Evolutionary conservation across 1,140 invertebrate species (phyloP), one percentile per base, ranked within the genome.

Genomic region (Drosophila ironensis): DNA sequence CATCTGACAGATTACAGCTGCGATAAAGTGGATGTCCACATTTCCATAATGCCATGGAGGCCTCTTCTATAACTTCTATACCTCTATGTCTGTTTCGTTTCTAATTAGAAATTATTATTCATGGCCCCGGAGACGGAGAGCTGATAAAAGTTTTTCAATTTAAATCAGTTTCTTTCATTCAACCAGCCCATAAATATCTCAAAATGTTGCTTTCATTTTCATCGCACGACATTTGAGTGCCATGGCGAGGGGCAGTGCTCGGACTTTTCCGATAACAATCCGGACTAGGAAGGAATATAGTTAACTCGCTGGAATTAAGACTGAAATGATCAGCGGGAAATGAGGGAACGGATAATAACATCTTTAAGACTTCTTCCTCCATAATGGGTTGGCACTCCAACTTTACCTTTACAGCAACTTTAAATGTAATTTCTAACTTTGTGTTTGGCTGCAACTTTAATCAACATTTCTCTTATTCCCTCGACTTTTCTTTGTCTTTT

Each of bases 1-100:
- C 59, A 28, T 19, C 73, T 86, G 80, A 86, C 75, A 86, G 80
- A 86, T 86, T 86, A 86, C 80, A 86, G 80, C 80, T 75, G 80
- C 80, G 80, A 84, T 84, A 86, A 77, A 75, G 69, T 48, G 42
- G 28, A 27, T 24, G 4, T 37, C 27, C 33, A 35, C 47, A 57
- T 51, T 30, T 30, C 24, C 11, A 20, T n/a, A n/a, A n/a, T n/a
- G n/a, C n/a, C n/a, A n/a, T n/a, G n/a, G n/a, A n/a, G n/a, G n/a
- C n/a, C n/a, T n/a, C n/a, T n/a, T n/a, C n/a, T n/a, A n/a, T n/a
- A n/a, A n/a, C n/a, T n/a, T n/a, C n/a, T n/a, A n/a, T n/a, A n/a
- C 50, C 56, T 38, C 27, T 25, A 71, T 50, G 61, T 67, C 46
- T 82, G 53, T 70, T 72, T 74, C 33, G 27, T 51, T 70, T 84